Evolutionary conservation across 2,797 vertebrate species (phyloP).

Genomic region (Amniataba percoides): DNA sequence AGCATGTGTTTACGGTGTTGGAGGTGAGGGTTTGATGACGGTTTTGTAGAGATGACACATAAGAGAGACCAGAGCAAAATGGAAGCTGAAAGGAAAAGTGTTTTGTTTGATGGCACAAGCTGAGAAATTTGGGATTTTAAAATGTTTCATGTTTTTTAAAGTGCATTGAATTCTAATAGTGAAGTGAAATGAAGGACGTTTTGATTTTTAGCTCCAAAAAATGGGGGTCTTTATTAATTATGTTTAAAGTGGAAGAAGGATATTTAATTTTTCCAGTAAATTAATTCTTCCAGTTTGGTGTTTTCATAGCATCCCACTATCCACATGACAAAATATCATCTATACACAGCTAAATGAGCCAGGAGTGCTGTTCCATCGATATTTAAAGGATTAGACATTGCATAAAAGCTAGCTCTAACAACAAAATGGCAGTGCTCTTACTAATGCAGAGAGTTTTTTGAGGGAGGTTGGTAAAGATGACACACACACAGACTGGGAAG

Average conservation of each 20-base stretch:
- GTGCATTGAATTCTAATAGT: background rate
- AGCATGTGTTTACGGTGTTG: background rate
- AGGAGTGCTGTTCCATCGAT: background rate
- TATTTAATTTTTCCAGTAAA: constrained; percentile 11
- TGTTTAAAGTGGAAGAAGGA: background rate
- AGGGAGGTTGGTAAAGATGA: constrained; percentile 48
- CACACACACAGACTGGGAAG: constrained; percentile 22
- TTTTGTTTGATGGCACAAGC: background rate
- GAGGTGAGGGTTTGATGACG: background rate
- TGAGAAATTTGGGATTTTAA: background rate
- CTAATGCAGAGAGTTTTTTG: constrained; percentile 29
- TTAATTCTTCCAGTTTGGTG: background rate
- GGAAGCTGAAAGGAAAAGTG: background rate
- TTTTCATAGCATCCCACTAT: background rate
- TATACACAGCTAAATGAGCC: background rate
- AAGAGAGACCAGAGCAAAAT: background rate
- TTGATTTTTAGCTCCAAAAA: constrained; percentile 2
- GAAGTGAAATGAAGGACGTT: constrained; percentile 4
- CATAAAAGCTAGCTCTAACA: constrained; percentile 18
- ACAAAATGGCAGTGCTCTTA: constrained; percentile 17
- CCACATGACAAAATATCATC: background rate
- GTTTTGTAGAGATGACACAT: background rate
- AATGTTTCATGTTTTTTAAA: background rate
- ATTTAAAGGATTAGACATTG: background rate
- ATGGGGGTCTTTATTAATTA: background rate